A percentile compares a stretch with the other conserved stretches of the same genome.
Conservation (phyloP, 2,888 invertebrate genomes). For the Cyclophora albipunctata region DNA sequence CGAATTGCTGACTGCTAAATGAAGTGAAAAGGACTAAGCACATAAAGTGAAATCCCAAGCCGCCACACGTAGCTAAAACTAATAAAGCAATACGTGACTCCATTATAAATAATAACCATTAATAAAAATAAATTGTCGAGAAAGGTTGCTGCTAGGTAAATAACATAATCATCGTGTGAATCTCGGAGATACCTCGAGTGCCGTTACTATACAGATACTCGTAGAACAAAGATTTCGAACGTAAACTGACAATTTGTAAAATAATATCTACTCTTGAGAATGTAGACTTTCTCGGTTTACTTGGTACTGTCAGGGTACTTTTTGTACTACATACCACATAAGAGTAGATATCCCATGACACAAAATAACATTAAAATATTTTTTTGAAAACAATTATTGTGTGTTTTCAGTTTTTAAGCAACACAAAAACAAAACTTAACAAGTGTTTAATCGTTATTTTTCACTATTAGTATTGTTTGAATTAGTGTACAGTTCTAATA, state of each 20-base stretch:
- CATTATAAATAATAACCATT: slow-evolving; percentile 4
- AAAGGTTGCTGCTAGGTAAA: slow-evolving; percentile 8
- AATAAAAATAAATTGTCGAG: slow-evolving; percentile 6
- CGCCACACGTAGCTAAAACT: not conserved
- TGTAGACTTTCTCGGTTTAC: slow-evolving; percentile 28
- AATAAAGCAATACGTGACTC: slow-evolving; percentile 1
- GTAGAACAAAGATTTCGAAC: slow-evolving; percentile 10
- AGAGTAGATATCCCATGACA: no score
- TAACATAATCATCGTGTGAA: slow-evolving; percentile 13
- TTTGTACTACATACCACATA: no score
- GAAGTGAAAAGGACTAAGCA: no score
- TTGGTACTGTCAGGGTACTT: slow-evolving; percentile 8
- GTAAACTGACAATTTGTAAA: slow-evolving; percentile 10
- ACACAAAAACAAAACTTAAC: no score
- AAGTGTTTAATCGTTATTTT: no score
- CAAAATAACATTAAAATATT: no score
- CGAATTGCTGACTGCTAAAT: no score
- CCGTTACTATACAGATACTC: slow-evolving; percentile 5
- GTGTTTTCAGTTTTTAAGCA: no score
- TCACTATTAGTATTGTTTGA: no score
- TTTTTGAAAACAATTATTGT: no score
- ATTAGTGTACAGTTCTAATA: no score
- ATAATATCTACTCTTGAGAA: not conserved
- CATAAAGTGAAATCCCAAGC: no score
- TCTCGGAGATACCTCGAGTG: slow-evolving; percentile 4